A percentile compares a stretch with the other conserved stretches of the same genome.
These are phyloP conservation scores for Escarpia spicata DNA, from an alignment of 2,888 invertebrate genomes.

Conservation along the genomic window DNA sequence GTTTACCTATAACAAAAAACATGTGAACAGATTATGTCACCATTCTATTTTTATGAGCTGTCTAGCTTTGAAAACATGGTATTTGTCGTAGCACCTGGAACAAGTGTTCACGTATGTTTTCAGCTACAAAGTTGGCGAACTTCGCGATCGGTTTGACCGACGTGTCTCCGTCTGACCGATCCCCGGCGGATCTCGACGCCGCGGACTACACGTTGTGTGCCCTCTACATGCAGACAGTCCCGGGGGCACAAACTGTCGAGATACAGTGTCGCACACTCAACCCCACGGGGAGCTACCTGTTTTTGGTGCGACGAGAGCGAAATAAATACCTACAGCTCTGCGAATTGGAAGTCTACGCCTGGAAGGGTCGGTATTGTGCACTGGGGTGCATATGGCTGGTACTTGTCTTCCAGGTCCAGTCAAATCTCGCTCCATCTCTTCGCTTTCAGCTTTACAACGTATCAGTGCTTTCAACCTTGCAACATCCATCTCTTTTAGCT, in stretches of 20 bases:
- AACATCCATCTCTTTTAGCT: too few relatives aligned
- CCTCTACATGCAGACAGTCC: not conserved
- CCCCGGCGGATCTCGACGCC: not conserved
- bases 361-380: not conserved
- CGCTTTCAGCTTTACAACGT: too few relatives aligned
- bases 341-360: not conserved
- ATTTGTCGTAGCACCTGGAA: not conserved
- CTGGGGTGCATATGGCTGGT: too few relatives aligned
- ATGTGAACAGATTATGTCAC: too few relatives aligned
- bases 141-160: not conserved
- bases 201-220: not conserved
- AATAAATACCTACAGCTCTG: not conserved
- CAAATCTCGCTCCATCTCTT: too few relatives aligned
- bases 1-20: too few relatives aligned
- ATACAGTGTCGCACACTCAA: slow-evolving; percentile 1
- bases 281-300: not conserved
- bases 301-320: not conserved
- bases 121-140: not conserved
- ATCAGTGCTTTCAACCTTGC: too few relatives aligned
- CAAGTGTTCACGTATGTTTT: not conserved
- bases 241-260: not conserved
- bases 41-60: too few relatives aligned
- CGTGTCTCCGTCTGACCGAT: not conserved
- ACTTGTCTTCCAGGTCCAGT: too few relatives aligned
- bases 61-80: too few relatives aligned